phyloP scores from a whole-genome alignment of 2,888 invertebrate species.

The Drosophila buzzatii region DNA sequence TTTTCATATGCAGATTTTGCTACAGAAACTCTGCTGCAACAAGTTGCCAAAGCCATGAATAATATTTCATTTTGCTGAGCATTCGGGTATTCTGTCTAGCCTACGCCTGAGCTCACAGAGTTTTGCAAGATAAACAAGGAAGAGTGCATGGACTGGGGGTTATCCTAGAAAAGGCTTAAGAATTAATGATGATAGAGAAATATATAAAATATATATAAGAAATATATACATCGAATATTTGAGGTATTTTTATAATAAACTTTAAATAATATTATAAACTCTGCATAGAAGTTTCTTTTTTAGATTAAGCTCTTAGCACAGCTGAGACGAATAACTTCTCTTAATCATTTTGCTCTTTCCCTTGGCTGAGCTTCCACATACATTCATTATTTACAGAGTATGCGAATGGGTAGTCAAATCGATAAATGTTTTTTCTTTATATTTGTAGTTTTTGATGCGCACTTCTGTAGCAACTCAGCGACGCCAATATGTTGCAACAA shows the following conservation, averaged over 20 bases:
- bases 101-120: conserved; percentile 40
- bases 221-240: too few relatives aligned
- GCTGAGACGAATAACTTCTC: not conserved
- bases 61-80: conserved; percentile 74
- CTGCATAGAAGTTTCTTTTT: not conserved
- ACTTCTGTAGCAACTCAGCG: conserved; percentile 75
- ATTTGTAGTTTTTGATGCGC: conserved; percentile 59
- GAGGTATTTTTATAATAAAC: too few relatives aligned
- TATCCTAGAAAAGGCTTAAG: not conserved
- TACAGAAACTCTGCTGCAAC: conserved; percentile 64
- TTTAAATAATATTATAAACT: too few relatives aligned
- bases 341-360: not conserved
- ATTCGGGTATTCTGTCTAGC: conserved; percentile 57
- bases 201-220: too few relatives aligned
- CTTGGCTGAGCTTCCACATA: not conserved
- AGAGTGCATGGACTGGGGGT: not conserved
- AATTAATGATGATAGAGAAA: too few relatives aligned
- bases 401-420: conserved; percentile 63
- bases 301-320: not conserved
- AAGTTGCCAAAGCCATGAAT: conserved; percentile 80
- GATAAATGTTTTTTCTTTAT: conserved; percentile 27
- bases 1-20: conserved; percentile 81
- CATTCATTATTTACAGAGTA: conserved; percentile 27
- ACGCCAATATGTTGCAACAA: conserved; percentile 80
- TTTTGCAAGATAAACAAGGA: conserved; percentile 1